Percentiles rank a stretch among this genome's conserved stretches.
Evolutionary conservation across 2,113 vertebrate genomes (phyloP).

Genomic region (Ginglymostoma cirratum): DNA sequence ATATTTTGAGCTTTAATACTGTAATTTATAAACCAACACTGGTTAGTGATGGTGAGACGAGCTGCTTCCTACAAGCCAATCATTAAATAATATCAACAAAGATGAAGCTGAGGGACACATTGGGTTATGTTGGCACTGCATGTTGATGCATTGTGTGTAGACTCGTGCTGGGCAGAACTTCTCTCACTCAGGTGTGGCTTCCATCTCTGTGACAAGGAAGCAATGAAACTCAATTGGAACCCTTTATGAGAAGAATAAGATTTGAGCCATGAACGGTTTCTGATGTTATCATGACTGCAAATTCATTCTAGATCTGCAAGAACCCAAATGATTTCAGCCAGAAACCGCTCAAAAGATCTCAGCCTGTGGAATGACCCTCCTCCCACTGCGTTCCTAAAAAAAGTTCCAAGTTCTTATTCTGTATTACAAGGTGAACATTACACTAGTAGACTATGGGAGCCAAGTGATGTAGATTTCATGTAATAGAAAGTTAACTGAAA

Average conservation of each 20-base stretch:
- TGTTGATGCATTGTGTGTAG: background rate
- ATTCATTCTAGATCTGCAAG: background rate
- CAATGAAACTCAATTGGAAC: background rate
- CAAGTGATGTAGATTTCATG: background rate
- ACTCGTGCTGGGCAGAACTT: no score
- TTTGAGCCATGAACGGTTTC: background rate
- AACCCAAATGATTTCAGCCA: background rate
- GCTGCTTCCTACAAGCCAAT: background rate
- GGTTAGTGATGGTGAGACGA: background rate
- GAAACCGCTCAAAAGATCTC: background rate
- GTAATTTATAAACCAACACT: slow-evolving; percentile 22
- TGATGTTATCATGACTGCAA: background rate
- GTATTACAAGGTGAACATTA: background rate
- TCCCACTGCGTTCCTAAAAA: background rate
- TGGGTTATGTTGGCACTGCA: background rate
- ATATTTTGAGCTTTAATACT: slow-evolving; percentile 17
- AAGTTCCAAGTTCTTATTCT: background rate
- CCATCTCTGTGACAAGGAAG: background rate
- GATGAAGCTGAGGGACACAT: background rate
- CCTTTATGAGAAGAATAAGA: background rate
- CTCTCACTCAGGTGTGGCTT: background rate
- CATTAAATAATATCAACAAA: background rate
- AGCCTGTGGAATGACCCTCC: background rate
- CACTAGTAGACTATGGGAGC: background rate
- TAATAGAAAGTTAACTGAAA: background rate